Percentiles rank a stretch among this genome's conserved stretches.
phyloP scores from a whole-genome alignment of 2,797 vertebrate genomes.

The Neomorphus geoffroyi region DNA sequence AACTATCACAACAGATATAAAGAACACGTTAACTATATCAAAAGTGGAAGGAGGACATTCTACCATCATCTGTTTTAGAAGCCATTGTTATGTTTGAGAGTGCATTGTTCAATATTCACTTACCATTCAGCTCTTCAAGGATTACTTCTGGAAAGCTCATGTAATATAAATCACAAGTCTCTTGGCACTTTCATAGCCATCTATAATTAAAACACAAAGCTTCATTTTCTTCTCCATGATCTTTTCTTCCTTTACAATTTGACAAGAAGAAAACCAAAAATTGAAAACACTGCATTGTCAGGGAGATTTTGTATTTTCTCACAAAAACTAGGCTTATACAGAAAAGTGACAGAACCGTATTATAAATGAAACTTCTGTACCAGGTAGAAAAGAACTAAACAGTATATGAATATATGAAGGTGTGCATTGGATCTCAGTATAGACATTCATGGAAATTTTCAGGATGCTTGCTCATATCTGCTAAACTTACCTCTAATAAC shows the following conservation, averaged over 20 bases:
- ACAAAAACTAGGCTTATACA: neutral
- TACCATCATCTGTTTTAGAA: neutral
- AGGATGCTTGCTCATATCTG: neutral
- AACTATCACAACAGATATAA: neutral
- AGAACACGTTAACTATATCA: neutral
- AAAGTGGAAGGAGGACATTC: neutral
- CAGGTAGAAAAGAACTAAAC: neutral
- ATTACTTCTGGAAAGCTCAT: slow-evolving; percentile 93
- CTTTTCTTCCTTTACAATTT: neutral
- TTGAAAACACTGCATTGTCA: neutral
- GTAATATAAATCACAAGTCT: slow-evolving; percentile 97
- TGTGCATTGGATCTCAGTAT: neutral
- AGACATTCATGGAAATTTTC: neutral
- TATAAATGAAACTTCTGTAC: neutral
- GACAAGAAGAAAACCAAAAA: neutral
- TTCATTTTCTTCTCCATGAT: neutral
- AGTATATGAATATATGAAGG: neutral
- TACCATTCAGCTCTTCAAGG: slow-evolving; percentile 91
- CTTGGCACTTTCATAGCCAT: slow-evolving; percentile 95
- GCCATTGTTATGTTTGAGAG: neutral
- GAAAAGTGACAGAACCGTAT: neutral
- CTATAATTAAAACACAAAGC: slow-evolving; percentile 74
- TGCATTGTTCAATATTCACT: neutral
- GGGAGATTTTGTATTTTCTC: neutral
- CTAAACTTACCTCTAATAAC: slow-evolving; percentile 88